These are phyloP conservation scores for Dicrurus megarhynchus DNA, from an alignment of 2,113 vertebrate species.

Conservation along the genomic window DNA sequence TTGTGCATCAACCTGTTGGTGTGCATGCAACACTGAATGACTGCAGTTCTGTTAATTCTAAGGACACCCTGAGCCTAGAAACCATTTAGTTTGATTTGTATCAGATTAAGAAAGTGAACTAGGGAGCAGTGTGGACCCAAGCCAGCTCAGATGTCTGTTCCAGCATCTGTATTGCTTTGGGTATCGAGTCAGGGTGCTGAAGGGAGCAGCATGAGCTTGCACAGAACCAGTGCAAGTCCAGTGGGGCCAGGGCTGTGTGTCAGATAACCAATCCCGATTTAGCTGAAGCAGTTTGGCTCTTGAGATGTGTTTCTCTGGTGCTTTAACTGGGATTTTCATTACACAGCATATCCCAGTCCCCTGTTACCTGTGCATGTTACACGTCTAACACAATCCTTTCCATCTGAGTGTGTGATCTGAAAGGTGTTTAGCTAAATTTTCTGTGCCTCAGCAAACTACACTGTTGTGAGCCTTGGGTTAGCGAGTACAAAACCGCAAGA, in stretches of 20 bases:
- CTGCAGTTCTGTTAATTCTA: neutral
- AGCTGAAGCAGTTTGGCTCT: neutral
- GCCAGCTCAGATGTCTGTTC: neutral
- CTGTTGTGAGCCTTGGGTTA: neutral
- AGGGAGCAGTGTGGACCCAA: neutral
- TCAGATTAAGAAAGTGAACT: neutral
- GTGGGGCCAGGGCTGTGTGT: neutral
- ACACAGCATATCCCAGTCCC: neutral
- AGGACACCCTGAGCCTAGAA: neutral
- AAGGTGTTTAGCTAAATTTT: neutral
- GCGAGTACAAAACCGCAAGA: neutral
- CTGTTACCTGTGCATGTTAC: neutral
- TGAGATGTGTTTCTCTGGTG: neutral
- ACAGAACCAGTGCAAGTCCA: neutral
- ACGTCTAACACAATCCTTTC: neutral
- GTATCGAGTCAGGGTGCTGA: neutral
- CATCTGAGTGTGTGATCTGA: neutral
- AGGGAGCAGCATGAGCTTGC: neutral
- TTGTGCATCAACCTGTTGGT: neutral
- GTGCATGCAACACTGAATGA: neutral
- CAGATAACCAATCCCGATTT: neutral
- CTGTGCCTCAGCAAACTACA: neutral
- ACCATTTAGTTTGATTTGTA: constrained; percentile 18
- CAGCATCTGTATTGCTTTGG: neutral
- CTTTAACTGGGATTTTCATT: neutral